These are phyloP conservation scores for Drosophila barbarae DNA, from an alignment of 2,888 invertebrate genomes.

Conservation along the genomic window DNA sequence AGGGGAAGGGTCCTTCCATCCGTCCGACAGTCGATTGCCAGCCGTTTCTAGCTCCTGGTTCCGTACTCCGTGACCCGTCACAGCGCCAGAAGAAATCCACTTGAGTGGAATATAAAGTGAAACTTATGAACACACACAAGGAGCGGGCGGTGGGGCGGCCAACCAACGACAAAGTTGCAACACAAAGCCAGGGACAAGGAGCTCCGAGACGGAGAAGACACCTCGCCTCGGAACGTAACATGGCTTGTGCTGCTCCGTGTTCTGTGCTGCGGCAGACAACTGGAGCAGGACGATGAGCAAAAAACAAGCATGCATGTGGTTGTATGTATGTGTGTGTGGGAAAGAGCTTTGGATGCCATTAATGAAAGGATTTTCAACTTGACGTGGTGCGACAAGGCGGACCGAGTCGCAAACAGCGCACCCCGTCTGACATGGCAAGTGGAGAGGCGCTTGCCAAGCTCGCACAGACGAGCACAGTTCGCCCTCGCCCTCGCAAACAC, in stretches of 20 bases:
- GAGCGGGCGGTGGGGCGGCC: background rate
- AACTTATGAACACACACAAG: conserved; percentile 15
- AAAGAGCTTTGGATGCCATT: conserved; percentile 63
- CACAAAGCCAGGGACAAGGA: conserved; percentile 29
- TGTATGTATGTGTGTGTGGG: conserved; percentile 5
- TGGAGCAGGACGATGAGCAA: conserved; percentile 43
- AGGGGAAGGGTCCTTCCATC: background rate
- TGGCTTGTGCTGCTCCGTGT: conserved; percentile 23
- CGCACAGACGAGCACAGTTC: conserved; percentile 19
- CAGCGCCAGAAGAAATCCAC: conserved; percentile 37
- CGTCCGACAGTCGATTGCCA: conserved; percentile 26
- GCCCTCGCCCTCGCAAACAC: conserved; percentile 34
- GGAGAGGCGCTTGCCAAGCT: conserved; percentile 40
- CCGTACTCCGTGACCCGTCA: conserved; percentile 31
- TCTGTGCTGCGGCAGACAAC: conserved; percentile 34
- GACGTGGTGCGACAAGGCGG: conserved; percentile 47
- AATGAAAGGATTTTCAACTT: conserved; percentile 76
- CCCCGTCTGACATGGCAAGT: conserved; percentile 43
- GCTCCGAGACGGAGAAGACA: conserved; percentile 35
- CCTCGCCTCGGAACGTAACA: conserved; percentile 34
- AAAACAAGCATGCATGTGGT: conserved; percentile 23
- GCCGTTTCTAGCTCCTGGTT: conserved; percentile 12
- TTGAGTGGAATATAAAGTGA: conserved; percentile 45
- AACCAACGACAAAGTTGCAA: conserved; percentile 40
- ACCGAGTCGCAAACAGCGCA: conserved; percentile 28